These are phyloP conservation scores for Coreoperca whiteheadi DNA, from an alignment of 2,113 vertebrate genomes.

Conservation along the genomic window DNA sequence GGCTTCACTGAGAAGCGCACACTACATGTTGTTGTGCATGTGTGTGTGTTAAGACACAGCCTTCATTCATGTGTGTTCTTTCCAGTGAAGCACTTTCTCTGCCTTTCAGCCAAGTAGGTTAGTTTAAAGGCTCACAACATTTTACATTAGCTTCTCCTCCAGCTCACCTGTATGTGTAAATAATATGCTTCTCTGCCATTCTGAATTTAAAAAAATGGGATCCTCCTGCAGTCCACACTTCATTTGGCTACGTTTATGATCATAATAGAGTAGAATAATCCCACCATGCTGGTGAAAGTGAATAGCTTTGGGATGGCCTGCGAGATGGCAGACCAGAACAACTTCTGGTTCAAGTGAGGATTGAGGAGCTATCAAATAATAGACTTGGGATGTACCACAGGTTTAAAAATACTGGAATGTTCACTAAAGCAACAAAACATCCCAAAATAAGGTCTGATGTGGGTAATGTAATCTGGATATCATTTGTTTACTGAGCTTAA, in stretches of 20 bases:
- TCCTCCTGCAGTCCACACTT: not conserved
- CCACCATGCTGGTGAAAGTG: not conserved
- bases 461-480: not conserved
- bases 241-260: constrained; percentile 8
- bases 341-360: no score
- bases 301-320: no score
- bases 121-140: constrained; percentile 30
- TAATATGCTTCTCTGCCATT: not conserved
- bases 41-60: constrained; percentile 26
- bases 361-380: no score
- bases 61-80: constrained; percentile 35
- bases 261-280: not conserved
- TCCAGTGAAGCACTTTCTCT: constrained; percentile 28
- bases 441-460: not conserved
- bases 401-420: not conserved
- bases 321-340: no score
- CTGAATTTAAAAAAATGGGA: not conserved
- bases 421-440: not conserved
- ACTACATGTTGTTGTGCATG: not conserved
- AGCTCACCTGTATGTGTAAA: constrained; percentile 10
- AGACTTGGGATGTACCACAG: not conserved
- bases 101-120: constrained; percentile 23
- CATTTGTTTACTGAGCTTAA: not conserved
- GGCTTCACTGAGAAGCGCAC: not conserved
- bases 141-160: constrained; percentile 34